A percentile compares a stretch with the other conserved stretches of the same genome.
Conservation (phyloP, 2,888 invertebrate species). For the Archips xylosteana region DNA sequence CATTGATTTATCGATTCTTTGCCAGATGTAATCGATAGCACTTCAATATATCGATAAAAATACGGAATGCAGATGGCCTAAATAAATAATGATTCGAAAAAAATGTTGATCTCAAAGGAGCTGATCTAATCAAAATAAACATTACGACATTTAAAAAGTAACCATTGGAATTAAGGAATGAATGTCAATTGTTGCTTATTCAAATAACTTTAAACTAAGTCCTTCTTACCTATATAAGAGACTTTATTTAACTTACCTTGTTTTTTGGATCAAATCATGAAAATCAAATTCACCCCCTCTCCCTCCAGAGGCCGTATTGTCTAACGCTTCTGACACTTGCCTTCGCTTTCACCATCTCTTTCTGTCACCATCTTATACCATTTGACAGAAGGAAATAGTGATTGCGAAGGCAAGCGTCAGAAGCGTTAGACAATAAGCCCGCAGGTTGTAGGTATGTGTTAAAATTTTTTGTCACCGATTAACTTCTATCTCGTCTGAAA, state of each 20-base stretch:
- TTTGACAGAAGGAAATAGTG: no score
- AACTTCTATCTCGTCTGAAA: no score
- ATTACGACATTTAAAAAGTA: slow-evolving; percentile 29
- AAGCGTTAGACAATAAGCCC: no score
- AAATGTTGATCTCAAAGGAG: slow-evolving; percentile 43
- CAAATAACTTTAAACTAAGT: not conserved
- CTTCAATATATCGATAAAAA: slow-evolving; percentile 54
- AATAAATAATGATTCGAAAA: slow-evolving; percentile 58
- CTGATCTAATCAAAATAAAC: slow-evolving; percentile 31
- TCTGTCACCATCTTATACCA: no score
- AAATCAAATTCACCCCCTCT: no score
- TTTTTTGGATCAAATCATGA: no score
- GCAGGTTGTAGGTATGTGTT: no score
- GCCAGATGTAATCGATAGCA: slow-evolving; percentile 60
- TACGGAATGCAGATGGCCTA: slow-evolving; percentile 56
- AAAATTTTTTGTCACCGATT: no score
- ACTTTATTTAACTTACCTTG: not conserved
- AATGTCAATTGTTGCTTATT: slow-evolving; percentile 13
- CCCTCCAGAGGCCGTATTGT: no score
- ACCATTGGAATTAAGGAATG: not conserved
- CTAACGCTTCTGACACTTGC: no score
- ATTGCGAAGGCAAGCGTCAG: no score
- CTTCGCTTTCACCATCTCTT: no score
- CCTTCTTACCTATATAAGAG: not conserved
- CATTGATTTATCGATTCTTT: slow-evolving; percentile 62